A percentile compares a stretch with the other conserved stretches of the same genome.
phyloP scores from a whole-genome alignment of 2,888 invertebrate species.

The Chymomyza caudatula region DNA sequence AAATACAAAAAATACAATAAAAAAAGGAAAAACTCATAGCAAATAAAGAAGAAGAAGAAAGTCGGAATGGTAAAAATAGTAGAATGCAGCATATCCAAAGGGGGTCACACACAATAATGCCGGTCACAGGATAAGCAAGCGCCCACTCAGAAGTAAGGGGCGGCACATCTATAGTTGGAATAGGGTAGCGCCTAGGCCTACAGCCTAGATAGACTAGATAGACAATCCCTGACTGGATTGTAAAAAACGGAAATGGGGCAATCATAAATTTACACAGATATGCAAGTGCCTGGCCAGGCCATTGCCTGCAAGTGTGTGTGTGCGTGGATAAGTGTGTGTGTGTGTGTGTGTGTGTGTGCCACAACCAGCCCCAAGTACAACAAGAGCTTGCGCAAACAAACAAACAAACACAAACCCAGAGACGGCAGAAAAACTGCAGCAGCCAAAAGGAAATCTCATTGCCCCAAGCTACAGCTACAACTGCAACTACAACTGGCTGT shows the following conservation, averaged over 20 bases:
- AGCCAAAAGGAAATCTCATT: neutral
- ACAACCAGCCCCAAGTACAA: neutral
- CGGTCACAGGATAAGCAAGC: slow-evolving; percentile 66
- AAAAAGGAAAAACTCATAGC: slow-evolving; percentile 10
- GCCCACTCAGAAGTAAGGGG: neutral
- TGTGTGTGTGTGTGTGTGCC: slow-evolving; percentile 13
- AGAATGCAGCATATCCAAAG: slow-evolving; percentile 31
- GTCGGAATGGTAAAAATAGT: slow-evolving; percentile 18
- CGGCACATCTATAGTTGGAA: neutral
- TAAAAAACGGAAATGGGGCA: slow-evolving; percentile 77
- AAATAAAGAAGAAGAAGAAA: slow-evolving; percentile 11
- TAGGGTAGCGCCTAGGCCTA: neutral
- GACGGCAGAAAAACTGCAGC: neutral
- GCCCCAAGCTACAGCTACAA: neutral
- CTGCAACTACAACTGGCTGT: neutral
- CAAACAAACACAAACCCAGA: slow-evolving; percentile 35
- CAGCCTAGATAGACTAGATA: slow-evolving; percentile 24
- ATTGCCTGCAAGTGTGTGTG: slow-evolving; percentile 17
- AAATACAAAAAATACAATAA: slow-evolving; percentile 2
- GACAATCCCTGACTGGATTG: slow-evolving; percentile 60
- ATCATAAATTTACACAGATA: slow-evolving; percentile 78
- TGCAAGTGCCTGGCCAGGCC: slow-evolving; percentile 53
- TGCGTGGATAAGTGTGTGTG: slow-evolving; percentile 5
- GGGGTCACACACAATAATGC: slow-evolving; percentile 66
- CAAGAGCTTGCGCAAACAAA: slow-evolving; percentile 4